Evolutionary conservation across 1,140 invertebrate species (phyloP), one percentile per base, ranked within the genome.

Genomic region (Pseudomyrmex dendroicus): DNA sequence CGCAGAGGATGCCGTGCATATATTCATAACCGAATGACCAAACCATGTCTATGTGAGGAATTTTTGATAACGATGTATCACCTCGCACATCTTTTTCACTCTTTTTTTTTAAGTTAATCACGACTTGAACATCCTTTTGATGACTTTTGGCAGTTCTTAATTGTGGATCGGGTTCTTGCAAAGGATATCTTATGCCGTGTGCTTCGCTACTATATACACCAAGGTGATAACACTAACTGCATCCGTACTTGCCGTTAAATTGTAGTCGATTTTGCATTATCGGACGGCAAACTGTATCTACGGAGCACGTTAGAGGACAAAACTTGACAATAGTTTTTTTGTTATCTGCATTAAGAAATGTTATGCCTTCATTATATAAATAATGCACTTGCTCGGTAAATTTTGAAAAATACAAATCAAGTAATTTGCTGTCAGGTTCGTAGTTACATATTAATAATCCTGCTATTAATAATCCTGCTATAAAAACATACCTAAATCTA

Each of bases 141-240:
- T 67, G 46, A 50, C 64, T 50, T 1, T 50, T 17, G 50, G 64
- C 64, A 67, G 46, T 67, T 10, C 64, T 44, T 67, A 67, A 67
- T 7, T 44, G 64, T 67, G 64, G 64, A 67, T 67, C 64, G 20
- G 48, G 4, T 67, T 67, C 46, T 48, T 12, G 17, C 46, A 67
- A 13, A 12, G 44, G 44, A 67, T 67, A 67, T 67, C 64, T 67
- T 67, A 67, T 67, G 46, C 64, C 44, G n/a, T 67, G 64, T 67
- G 50, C 15, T 67, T 67, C 12, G 48, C 17, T 12, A 3, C 48
- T 50, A 15, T 67, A 67, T 67, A 48, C 64, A 48, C 64, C 17
- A 7, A 17, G 64, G 1, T 50, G 46, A 12, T 67, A 67, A 13
- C 64, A 50, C 64, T 15, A 64, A 44, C 64, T 67, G 2, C 64